A percentile compares a stretch with the other conserved stretches of the same genome.
phyloP scores from a whole-genome alignment of 2,113 vertebrate genomes.

The Pterocles burchelli region DNA sequence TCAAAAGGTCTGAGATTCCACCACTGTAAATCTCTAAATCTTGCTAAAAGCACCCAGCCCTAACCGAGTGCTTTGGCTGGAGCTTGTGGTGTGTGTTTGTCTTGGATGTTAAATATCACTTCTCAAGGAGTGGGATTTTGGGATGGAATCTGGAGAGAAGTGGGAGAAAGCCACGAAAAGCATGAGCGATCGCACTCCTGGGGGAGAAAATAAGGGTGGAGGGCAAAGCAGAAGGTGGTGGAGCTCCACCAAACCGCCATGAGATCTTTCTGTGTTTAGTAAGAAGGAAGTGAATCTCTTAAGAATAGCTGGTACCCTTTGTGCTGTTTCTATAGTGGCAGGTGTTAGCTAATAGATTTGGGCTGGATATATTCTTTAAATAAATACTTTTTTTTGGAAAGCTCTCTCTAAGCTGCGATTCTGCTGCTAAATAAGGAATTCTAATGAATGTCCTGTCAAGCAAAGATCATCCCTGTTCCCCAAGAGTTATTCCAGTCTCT shows the following conservation, averaged over 20 bases:
- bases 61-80: not conserved
- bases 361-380: not conserved
- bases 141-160: not conserved
- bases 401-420: not conserved
- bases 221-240: not conserved
- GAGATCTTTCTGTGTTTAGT: not conserved
- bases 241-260: not conserved
- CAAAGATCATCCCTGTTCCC: not conserved
- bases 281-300: not conserved
- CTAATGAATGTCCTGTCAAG: slow-evolving; percentile 12
- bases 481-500: not conserved
- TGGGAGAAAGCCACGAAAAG: not conserved
- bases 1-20: not conserved
- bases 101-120: not conserved
- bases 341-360: slow-evolving; percentile 16
- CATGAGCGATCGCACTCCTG: not conserved
- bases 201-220: not conserved
- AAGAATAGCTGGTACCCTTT: not conserved
- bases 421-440: slow-evolving; percentile 12
- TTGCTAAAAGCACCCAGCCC: not conserved
- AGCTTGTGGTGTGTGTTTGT: not conserved
- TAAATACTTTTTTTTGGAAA: not conserved
- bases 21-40: not conserved
- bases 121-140: not conserved
- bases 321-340: not conserved